Conservation (phyloP, 2,888 invertebrate genomes). For the Mystacides longicornis region DNA sequence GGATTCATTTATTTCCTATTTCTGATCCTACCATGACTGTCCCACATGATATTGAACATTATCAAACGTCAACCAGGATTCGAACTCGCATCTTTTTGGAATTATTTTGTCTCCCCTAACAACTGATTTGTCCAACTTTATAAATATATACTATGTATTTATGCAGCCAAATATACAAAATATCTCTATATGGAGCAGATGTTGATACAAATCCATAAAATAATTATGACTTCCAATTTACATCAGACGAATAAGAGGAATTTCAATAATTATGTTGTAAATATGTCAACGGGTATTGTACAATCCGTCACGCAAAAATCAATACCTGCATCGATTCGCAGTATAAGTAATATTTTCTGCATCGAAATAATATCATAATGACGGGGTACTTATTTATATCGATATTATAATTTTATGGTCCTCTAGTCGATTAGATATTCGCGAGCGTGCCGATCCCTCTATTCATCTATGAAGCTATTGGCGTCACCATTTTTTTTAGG, state of each 20-base stretch:
- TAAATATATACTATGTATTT: no score
- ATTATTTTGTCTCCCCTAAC: no score
- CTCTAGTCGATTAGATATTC: not conserved
- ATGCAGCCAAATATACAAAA: no score
- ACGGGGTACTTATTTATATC: not conserved
- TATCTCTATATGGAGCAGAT: not conserved
- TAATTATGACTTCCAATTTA: not conserved
- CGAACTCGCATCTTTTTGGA: no score
- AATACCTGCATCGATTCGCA: not conserved
- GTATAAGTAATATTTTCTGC: not conserved
- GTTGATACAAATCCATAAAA: not conserved
- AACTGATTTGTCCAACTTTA: no score
- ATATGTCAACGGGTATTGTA: not conserved
- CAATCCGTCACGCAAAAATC: not conserved
- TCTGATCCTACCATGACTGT: no score
- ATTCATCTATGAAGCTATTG: not conserved
- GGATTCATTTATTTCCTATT: no score
- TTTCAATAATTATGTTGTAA: not conserved
- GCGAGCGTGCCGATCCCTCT: not conserved
- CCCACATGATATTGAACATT: no score
- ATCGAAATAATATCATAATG: not conserved
- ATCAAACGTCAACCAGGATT: no score
- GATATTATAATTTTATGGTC: not conserved
- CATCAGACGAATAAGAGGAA: not conserved
- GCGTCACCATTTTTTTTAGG: not conserved